Conservation (phyloP, 2,113 vertebrate species). For the Odontophorus gujanensis region DNA sequence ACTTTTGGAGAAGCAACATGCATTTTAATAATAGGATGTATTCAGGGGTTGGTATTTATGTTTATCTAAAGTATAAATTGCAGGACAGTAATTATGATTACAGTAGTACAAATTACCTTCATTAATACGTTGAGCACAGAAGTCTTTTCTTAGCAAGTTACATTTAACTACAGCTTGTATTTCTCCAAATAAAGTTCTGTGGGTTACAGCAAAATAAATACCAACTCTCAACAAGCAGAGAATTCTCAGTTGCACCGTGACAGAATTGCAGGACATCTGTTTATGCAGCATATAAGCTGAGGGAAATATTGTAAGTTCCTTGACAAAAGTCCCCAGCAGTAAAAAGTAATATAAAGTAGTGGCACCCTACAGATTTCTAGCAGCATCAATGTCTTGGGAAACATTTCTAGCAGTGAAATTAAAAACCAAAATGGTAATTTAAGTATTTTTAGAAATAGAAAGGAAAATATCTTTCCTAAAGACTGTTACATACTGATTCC, state of each 20-base stretch:
- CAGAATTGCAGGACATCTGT: not conserved
- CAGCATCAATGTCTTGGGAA: not conserved
- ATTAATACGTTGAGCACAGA: not conserved
- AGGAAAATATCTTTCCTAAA: not conserved
- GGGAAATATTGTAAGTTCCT: not conserved
- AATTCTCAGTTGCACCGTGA: not conserved
- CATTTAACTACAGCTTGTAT: not conserved
- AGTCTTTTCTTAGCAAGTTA: not conserved
- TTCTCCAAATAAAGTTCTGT: not conserved
- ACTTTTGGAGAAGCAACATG: not conserved
- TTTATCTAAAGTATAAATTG: not conserved
- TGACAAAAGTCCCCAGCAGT: not conserved
- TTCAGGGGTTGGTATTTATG: not conserved
- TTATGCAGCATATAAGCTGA: not conserved
- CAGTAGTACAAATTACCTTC: not conserved
- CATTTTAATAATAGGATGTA: not conserved
- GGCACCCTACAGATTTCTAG: not conserved
- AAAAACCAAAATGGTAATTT: not conserved
- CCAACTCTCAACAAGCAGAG: not conserved
- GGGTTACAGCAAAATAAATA: not conserved
- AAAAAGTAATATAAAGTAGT: not conserved
- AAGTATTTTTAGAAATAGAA: not conserved
- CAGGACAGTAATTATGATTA: not conserved
- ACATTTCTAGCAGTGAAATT: not conserved
- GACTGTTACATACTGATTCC: not conserved